Conservation (phyloP, 1,140 invertebrate species). For the Orchesella cincta region DNA sequence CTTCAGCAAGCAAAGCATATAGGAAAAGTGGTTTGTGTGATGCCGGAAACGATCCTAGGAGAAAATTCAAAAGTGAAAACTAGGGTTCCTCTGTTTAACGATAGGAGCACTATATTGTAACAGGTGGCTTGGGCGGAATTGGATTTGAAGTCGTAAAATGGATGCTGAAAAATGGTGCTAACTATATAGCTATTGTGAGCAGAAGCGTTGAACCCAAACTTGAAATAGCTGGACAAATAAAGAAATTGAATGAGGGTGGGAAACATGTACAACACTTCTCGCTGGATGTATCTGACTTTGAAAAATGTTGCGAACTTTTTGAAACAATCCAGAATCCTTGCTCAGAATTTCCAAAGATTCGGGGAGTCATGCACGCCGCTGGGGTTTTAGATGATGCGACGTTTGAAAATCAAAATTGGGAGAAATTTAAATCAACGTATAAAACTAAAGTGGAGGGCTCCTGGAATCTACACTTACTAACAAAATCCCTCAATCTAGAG, state of each 20-base stretch:
- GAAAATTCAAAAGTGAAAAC: background rate
- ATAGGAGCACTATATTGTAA: background rate
- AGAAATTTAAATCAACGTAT: background rate
- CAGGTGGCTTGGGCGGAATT: background rate
- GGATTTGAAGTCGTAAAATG: conserved; percentile 9
- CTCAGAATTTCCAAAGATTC: background rate
- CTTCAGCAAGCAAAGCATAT: conserved; percentile 9
- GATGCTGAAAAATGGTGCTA: conserved; percentile 4
- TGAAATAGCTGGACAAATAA: background rate
- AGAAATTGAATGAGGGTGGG: background rate
- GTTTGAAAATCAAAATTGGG: background rate
- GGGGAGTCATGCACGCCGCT: conserved; percentile 14
- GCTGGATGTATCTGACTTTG: background rate
- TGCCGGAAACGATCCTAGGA: background rate
- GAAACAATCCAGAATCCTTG: background rate
- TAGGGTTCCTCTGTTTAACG: background rate
- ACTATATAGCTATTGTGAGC: background rate
- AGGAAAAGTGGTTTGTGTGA: background rate
- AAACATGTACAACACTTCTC: background rate
- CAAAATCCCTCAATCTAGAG: background rate
- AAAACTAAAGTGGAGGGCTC: background rate
- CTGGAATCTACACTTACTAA: conserved; percentile 5
- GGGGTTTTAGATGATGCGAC: background rate
- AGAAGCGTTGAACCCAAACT: background rate
- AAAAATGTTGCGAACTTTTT: background rate